Evolutionary conservation across 2,797 vertebrate species (phyloP).

Genomic region (Sciaenops ocellatus): DNA sequence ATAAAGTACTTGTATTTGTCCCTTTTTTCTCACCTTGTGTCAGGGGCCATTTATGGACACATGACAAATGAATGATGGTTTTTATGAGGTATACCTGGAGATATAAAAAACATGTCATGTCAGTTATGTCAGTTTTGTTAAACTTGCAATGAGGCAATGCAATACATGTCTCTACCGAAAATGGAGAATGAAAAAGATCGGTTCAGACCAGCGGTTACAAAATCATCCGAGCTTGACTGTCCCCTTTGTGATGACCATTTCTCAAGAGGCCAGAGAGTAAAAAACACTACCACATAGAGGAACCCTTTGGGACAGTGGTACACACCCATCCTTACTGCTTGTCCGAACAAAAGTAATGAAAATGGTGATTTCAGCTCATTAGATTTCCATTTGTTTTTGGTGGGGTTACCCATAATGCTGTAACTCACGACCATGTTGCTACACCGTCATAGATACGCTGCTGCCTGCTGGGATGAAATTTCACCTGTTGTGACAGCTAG

Average conservation of each 20-base stretch:
- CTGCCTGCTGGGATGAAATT: constrained; percentile 5
- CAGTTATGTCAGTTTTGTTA: constrained; percentile 34
- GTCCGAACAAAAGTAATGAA: constrained; percentile 23
- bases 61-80: constrained; percentile 49
- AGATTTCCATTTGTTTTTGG: background rate
- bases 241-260: constrained; percentile 55
- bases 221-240: constrained; percentile 57
- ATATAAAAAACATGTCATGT: constrained; percentile 6
- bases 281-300: constrained; percentile 12
- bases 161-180: constrained; percentile 41
- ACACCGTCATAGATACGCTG: background rate
- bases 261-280: constrained; percentile 42
- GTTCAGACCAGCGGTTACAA: constrained; percentile 52
- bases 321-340: background rate
- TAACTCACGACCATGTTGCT: constrained; percentile 5
- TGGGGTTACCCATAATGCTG: background rate
- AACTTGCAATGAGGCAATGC: constrained; percentile 30
- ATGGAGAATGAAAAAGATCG: constrained; percentile 54
- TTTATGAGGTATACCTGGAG: constrained; percentile 32
- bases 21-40: constrained; percentile 40
- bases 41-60: constrained; percentile 42
- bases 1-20: constrained; percentile 30
- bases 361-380: background rate
- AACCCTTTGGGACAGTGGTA: constrained; percentile 5
- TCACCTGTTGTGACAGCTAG: constrained; percentile 27